A percentile compares a stretch with the other conserved stretches of the same genome.
These are phyloP conservation scores for Masnerella sp. DNA, from an alignment of 2,888 invertebrate species.

Conservation along the genomic window DNA sequence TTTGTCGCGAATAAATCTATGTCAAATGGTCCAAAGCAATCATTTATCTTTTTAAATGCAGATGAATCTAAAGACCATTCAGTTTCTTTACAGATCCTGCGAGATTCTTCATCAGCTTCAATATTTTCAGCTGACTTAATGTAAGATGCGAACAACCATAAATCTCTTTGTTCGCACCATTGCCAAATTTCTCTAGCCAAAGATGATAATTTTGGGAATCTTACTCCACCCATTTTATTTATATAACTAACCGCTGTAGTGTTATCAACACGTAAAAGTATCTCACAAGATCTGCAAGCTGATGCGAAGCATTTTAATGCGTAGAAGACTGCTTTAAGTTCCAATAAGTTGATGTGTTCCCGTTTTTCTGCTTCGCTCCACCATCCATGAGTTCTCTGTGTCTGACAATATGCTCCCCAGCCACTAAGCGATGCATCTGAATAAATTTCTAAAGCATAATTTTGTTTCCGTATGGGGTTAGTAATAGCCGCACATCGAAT, in stretches of 20 bases:
- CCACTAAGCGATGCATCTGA: constrained; percentile 43
- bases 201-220: neutral
- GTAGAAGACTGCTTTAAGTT: constrained; percentile 5
- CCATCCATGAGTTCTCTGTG: constrained; percentile 12
- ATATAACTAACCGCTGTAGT: constrained; percentile 35
- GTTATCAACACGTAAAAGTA: constrained; percentile 27
- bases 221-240: constrained; percentile 42
- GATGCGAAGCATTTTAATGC: constrained; percentile 48
- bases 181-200: constrained; percentile 29
- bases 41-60: neutral
- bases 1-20: constrained; percentile 59
- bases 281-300: neutral
- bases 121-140: constrained; percentile 22
- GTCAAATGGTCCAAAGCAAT: constrained; percentile 29
- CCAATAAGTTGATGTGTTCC: constrained; percentile 54
- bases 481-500: neutral
- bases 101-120: constrained; percentile 26
- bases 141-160: constrained; percentile 38
- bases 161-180: constrained; percentile 20
- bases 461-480: neutral
- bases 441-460: constrained; percentile 12
- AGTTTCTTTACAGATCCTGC: constrained; percentile 18
- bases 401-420: constrained; percentile 36
- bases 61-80: constrained; percentile 4
- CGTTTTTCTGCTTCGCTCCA: constrained; percentile 28